Conservation (phyloP, 2,888 invertebrate genomes). For the Liposcelis brunnea region DNA sequence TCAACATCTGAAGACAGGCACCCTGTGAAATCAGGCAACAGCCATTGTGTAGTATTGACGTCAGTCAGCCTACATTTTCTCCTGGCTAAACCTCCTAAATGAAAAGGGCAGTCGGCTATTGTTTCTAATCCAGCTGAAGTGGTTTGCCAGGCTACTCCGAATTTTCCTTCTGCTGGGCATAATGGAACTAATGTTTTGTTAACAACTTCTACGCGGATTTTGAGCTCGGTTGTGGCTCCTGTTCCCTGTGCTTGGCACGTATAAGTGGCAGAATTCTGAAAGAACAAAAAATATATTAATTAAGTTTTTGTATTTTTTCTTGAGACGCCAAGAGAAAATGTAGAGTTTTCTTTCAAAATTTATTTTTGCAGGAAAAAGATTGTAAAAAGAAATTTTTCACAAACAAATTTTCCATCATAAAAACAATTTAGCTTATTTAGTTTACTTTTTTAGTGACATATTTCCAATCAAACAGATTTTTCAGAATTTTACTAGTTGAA, state of each 20-base stretch:
- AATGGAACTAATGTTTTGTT: conserved; percentile 38
- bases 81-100: conserved; percentile 26
- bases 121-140: conserved; percentile 59
- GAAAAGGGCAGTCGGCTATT: conserved; percentile 15
- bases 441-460: too few species aligned
- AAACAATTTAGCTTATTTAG: too few species aligned
- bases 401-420: too few species aligned
- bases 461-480: too few species aligned
- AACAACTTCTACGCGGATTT: conserved; percentile 47
- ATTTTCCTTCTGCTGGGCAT: conserved; percentile 32
- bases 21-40: conserved; percentile 53
- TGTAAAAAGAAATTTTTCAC: too few species aligned
- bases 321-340: too few species aligned
- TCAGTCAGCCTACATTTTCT: conserved; percentile 41
- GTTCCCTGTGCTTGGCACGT: conserved; percentile 45
- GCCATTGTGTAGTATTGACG: conserved; percentile 52
- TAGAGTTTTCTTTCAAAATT: too few species aligned
- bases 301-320: too few species aligned
- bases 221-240: conserved; percentile 20
- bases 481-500: too few species aligned
- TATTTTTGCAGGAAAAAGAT: too few species aligned
- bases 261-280: conserved; percentile 58
- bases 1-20: conserved; percentile 49
- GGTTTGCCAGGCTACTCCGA: conserved; percentile 42
- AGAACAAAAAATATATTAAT: conserved; percentile 14